These are phyloP conservation scores for Ctenopoma multispine DNA, from an alignment of 2,797 vertebrate genomes.

Conservation along the genomic window DNA sequence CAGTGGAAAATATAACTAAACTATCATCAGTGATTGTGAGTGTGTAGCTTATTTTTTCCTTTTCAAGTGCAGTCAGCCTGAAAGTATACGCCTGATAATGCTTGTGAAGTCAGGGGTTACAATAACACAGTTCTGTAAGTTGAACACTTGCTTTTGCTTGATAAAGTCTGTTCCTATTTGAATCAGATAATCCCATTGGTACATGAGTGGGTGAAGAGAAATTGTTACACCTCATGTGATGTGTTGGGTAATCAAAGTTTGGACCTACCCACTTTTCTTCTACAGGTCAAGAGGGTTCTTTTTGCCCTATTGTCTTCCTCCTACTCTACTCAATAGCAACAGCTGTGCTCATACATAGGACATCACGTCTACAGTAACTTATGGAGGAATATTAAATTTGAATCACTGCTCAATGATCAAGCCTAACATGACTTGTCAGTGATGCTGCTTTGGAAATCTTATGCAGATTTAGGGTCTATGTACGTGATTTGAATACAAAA, in stretches of 20 bases:
- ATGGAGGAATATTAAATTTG: constrained; percentile 44
- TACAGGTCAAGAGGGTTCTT: constrained; percentile 46
- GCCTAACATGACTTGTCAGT: constrained; percentile 38
- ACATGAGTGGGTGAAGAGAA: constrained; percentile 40
- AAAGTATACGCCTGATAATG: constrained; percentile 17
- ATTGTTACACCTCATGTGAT: constrained; percentile 45
- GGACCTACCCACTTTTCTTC: constrained; percentile 23
- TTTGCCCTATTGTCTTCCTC: constrained; percentile 38
- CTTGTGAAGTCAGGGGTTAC: constrained; percentile 22
- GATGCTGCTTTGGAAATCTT: constrained; percentile 36
- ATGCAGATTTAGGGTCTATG: constrained; percentile 39
- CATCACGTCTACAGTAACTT: constrained; percentile 31
- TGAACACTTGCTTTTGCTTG: constrained; percentile 25
- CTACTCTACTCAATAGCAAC: constrained; percentile 35
- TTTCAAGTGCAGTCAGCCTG: not conserved
- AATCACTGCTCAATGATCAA: constrained; percentile 37
- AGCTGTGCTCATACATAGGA: constrained; percentile 28
- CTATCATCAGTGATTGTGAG: no score
- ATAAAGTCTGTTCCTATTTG: constrained; percentile 30
- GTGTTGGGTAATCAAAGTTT: constrained; percentile 62
- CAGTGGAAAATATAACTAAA: no score
- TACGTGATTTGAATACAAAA: constrained; percentile 29
- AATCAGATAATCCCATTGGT: constrained; percentile 33
- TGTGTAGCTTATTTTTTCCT: no score
- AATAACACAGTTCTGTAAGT: constrained; percentile 34